Percentiles rank a stretch among this genome's conserved stretches.
Evolutionary conservation across 2,113 vertebrate species (phyloP).

Genomic region (Cercopithecus mona): DNA sequence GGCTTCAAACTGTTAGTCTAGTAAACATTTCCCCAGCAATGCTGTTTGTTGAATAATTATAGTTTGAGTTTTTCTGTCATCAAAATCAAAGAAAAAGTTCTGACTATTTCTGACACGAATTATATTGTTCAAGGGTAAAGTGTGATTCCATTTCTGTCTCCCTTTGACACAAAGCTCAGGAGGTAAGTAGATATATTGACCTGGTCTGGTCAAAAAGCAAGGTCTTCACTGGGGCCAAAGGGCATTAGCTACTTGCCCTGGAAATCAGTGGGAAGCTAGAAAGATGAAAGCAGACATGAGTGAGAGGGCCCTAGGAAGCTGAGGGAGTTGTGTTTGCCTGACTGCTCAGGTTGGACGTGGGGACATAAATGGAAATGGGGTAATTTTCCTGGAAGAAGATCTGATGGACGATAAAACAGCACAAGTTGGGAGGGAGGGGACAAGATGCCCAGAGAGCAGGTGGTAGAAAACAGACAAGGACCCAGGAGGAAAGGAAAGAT

Average conservation of each 20-base stretch:
- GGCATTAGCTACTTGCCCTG: background rate
- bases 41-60: conserved; percentile 36
- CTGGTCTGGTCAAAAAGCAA: background rate
- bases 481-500: background rate
- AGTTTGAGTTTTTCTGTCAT: conserved; percentile 34
- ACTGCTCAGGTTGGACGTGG: background rate
- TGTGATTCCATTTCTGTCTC: background rate
- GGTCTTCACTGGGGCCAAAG: background rate
- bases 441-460: background rate
- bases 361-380: background rate
- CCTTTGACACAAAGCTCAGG: background rate
- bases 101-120: background rate
- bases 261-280: background rate
- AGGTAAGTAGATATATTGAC: background rate
- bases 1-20: background rate
- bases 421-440: background rate
- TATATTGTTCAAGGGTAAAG: conserved; percentile 10
- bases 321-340: background rate
- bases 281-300: background rate
- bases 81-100: conserved; percentile 37
- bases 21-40: conserved; percentile 46
- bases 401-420: background rate
- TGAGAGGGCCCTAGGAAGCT: background rate
- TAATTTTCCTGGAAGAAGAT: background rate
- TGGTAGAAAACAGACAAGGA: background rate